Conservation (phyloP, 2,888 invertebrate species). For the Agonopterix subpropinquella region DNA sequence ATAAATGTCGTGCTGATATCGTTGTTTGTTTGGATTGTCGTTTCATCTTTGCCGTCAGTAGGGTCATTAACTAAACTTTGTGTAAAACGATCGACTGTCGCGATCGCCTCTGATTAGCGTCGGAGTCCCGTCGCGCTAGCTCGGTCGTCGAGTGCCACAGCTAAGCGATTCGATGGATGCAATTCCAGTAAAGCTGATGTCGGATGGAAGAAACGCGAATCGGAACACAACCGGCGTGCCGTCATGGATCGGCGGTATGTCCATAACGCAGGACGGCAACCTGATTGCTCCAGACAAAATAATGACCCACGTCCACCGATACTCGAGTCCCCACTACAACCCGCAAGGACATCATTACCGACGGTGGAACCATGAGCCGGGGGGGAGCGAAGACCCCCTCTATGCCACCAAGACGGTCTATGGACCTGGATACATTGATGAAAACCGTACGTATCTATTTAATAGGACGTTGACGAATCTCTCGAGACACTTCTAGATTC, state of each 20-base stretch:
- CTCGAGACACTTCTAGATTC: constrained; percentile 10
- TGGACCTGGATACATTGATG: constrained; percentile 71
- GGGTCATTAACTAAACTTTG: constrained; percentile 46
- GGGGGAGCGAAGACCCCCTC: constrained; percentile 66
- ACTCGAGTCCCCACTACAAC: constrained; percentile 70
- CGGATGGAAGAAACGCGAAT: constrained; percentile 64
- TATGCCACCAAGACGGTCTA: constrained; percentile 76
- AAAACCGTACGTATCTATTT: constrained; percentile 68
- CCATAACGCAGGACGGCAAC: constrained; percentile 70
- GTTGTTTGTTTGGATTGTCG: constrained; percentile 52
- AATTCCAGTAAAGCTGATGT: constrained; percentile 75
- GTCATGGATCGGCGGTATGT: constrained; percentile 73
- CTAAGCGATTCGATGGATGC: constrained; percentile 72
- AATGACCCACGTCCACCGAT: constrained; percentile 68
- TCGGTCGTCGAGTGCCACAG: constrained; percentile 54
- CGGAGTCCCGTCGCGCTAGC: constrained; percentile 60
- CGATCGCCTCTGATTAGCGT: constrained; percentile 33
- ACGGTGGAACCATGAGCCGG: constrained; percentile 71
- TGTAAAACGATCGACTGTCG: constrained; percentile 50
- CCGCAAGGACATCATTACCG: constrained; percentile 68
- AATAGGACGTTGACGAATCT: constrained; percentile 36
- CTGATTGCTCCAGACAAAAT: constrained; percentile 71
- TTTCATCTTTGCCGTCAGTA: constrained; percentile 46
- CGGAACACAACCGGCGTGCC: constrained; percentile 60
- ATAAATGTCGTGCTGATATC: constrained; percentile 63